These are phyloP conservation scores for Aleadryas rufinucha DNA, from an alignment of 2,113 vertebrate species.

Conservation along the genomic window DNA sequence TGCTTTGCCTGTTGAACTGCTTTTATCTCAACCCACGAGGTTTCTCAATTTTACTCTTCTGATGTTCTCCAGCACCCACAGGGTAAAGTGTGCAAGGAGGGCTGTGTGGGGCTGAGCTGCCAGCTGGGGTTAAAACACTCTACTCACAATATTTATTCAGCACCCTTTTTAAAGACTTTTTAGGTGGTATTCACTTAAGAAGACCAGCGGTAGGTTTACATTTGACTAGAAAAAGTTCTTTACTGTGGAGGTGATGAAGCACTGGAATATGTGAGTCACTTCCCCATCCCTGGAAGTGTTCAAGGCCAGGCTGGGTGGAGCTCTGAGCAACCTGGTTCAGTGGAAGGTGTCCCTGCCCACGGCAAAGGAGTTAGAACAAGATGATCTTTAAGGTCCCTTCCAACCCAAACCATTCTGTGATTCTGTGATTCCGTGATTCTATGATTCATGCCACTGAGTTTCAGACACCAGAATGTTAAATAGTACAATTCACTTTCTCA, in stretches of 20 bases:
- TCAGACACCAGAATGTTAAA: not conserved
- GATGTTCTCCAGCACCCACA: fast-evolving
- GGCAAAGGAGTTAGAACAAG: not conserved
- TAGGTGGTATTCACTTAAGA: not conserved
- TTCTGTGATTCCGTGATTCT: not conserved
- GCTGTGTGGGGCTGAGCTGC: too few relatives aligned
- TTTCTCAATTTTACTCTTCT: not conserved
- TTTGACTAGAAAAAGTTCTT: not conserved
- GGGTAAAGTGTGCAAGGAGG: not conserved
- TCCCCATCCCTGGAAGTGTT: not conserved
- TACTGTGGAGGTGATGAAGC: not conserved
- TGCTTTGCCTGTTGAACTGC: not conserved
- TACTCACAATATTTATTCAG: not conserved
- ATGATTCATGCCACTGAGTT: fast-evolving
- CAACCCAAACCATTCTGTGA: not conserved
- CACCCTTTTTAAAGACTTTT: not conserved
- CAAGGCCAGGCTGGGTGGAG: not conserved
- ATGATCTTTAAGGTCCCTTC: not conserved
- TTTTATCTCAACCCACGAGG: not conserved
- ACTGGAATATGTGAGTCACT: not conserved
- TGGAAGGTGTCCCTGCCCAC: not conserved
- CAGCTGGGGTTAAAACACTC: not conserved
- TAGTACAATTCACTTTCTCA: not conserved
- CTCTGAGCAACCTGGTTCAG: not conserved
- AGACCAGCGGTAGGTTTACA: not conserved